These are phyloP conservation scores for Trypoxylus dichotomus DNA, from an alignment of 1,140 invertebrate species.

Conservation along the genomic window DNA sequence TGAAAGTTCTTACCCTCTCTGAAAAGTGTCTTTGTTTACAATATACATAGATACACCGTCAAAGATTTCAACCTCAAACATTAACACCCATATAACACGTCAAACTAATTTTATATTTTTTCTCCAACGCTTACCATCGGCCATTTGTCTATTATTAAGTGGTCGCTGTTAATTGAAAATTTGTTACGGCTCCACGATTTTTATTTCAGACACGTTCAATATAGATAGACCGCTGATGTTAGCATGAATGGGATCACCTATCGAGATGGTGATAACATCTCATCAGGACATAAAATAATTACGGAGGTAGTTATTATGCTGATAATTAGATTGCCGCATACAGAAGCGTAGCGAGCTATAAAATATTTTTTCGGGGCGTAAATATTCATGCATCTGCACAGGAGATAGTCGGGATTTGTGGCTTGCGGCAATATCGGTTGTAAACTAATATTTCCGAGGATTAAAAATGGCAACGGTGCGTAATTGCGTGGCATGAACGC, in stretches of 20 bases:
- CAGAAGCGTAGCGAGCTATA: background rate
- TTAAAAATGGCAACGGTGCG: background rate
- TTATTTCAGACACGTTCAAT: slow-evolving; percentile 21
- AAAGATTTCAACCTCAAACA: background rate
- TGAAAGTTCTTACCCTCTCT: too few species aligned
- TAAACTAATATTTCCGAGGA: background rate
- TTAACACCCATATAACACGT: background rate
- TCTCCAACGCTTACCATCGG: background rate
- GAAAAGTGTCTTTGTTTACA: background rate
- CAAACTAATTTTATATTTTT: background rate
- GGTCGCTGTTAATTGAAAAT: slow-evolving; percentile 14
- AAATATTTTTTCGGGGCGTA: background rate
- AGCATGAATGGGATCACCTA: background rate
- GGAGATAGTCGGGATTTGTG: background rate
- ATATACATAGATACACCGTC: background rate
- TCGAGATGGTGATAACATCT: slow-evolving; percentile 11
- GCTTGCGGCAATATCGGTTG: background rate
- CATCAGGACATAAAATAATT: slow-evolving; percentile 1
- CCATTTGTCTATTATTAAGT: slow-evolving; percentile 22
- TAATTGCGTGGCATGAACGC: background rate
- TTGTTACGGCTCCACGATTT: slow-evolving; percentile 8
- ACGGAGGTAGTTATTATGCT: background rate
- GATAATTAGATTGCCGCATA: background rate
- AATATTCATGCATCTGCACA: slow-evolving; percentile 5
- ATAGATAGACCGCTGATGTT: background rate